These are phyloP conservation scores for Lycaena phlaeas DNA, from an alignment of 2,888 invertebrate species.

Conservation along the genomic window DNA sequence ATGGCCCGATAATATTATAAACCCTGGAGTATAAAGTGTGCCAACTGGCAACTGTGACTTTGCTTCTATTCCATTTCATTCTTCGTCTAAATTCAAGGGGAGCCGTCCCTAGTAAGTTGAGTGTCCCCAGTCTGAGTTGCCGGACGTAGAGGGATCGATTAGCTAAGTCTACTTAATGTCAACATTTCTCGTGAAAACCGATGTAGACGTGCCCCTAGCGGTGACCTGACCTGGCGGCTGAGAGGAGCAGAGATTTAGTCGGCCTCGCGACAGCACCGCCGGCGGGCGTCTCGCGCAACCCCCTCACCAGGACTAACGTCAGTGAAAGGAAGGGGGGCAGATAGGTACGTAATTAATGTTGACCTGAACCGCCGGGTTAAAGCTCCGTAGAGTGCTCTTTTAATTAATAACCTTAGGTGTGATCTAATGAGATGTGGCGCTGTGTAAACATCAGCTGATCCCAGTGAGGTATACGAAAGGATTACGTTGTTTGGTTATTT, in stretches of 20 bases:
- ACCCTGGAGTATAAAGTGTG: too few relatives aligned
- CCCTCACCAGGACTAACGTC: too few relatives aligned
- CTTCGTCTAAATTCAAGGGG: too few relatives aligned
- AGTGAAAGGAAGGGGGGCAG: constrained; percentile 36
- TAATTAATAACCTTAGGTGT: constrained; percentile 16
- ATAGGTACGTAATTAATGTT: constrained; percentile 30
- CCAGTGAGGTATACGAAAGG: too few relatives aligned
- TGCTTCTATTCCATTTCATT: too few relatives aligned
- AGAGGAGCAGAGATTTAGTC: constrained; percentile 67
- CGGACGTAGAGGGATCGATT: constrained; percentile 8
- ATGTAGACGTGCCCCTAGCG: constrained; percentile 31
- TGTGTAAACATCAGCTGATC: constrained; percentile 3
- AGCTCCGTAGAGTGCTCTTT: constrained; percentile 20
- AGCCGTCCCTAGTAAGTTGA: too few relatives aligned
- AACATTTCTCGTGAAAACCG: too few relatives aligned
- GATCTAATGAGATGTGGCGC: constrained; percentile 1
- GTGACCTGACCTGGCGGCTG: constrained; percentile 66
- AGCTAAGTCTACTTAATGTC: too few relatives aligned
- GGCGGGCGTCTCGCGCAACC: constrained; percentile 31
- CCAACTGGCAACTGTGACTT: too few relatives aligned
- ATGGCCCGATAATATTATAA: too few relatives aligned
- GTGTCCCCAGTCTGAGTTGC: too few relatives aligned
- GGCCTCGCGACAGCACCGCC: constrained; percentile 54
- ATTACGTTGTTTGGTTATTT: too few relatives aligned
- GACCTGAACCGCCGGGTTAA: constrained; percentile 30